These are phyloP conservation scores for Eulemur coronatus DNA, from an alignment of 2,797 vertebrate genomes.

Conservation along the genomic window DNA sequence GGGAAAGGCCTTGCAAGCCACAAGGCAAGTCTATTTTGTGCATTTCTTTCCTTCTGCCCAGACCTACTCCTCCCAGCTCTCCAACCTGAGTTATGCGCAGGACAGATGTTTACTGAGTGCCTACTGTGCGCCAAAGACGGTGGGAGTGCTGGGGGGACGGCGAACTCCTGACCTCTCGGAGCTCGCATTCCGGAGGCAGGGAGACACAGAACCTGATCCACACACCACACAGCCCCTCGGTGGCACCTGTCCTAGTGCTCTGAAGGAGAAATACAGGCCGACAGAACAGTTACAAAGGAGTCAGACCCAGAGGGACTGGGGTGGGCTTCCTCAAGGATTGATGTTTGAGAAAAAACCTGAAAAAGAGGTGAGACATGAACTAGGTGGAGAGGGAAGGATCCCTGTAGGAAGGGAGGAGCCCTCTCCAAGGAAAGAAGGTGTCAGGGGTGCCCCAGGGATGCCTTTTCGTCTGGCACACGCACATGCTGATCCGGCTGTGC, in stretches of 20 bases:
- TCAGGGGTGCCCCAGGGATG: neutral
- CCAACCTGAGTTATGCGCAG: neutral
- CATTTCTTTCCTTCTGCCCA: neutral
- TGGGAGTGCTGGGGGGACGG: accelerated
- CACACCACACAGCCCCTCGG: accelerated
- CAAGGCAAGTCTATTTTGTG: neutral
- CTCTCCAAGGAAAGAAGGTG: neutral
- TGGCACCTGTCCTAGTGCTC: neutral
- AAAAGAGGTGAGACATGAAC: neutral
- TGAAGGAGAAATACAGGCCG: neutral
- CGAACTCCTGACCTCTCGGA: neutral
- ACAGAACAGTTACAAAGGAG: accelerated
- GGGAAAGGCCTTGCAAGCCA: constrained; percentile 39
- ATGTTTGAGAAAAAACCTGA: neutral
- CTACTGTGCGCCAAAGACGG: accelerated
- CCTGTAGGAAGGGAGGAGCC: neutral
- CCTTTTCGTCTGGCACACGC: accelerated
- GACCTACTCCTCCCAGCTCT: neutral
- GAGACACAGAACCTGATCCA: neutral
- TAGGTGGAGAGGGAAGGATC: neutral
- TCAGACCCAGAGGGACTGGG: neutral
- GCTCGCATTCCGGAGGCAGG: neutral
- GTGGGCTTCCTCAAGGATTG: neutral
- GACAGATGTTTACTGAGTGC: neutral
- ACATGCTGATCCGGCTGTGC: accelerated